Base-by-base conservation (phyloP, 2,113 vertebrate species). In the Psophia crepitans region DNA sequence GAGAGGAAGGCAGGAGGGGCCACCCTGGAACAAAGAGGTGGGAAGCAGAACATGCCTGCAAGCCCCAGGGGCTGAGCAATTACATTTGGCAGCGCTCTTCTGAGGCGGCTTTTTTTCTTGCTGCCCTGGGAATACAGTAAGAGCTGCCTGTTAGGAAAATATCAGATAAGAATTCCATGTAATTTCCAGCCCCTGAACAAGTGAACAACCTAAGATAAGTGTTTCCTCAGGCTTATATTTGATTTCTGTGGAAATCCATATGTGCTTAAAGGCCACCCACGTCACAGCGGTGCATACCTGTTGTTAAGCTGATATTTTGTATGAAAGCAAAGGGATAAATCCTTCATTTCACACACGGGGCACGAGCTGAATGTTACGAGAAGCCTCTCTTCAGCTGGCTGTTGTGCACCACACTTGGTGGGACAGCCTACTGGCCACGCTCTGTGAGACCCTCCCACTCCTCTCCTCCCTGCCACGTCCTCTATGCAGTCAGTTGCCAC, bases 141-240 rank as follows among this genome's bases (percentile, higher is more conserved):
- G 91, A 93, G 71, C 79, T 97, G 94, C 90, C 96, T 97, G 97
- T 96, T 94, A 97, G 86, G 88, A 97, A 96, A 93, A 95, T 96
- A 97, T 98, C 97, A 96, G 97, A 98, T 98, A 98, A 97, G 97
- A 93, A 97, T 97, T 94, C 97, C 93, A 90, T 95, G 95, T 98
- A 93, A 97, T 97, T 97, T 97, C 96, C 94, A 97, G 69, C 92
- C 94, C 89, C 85, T 60, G 96, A 97, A 98, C 93, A 97, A 98
- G 96, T 97, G 97, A 97, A 97, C 94, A 94, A 95, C 91, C 83
- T 66, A 39, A 92, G 96, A 95, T 96, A 97, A 98, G 95, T 94
- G 91, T 96, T 97, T 97, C 97, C 96, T 97, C 87, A 49, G 97
- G 96, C 97, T 97, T 96, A 76, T 91, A 95, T 97, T 97, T 97